Evolutionary conservation across 2,113 vertebrate genomes (phyloP).

Genomic region (Progne subis): DNA sequence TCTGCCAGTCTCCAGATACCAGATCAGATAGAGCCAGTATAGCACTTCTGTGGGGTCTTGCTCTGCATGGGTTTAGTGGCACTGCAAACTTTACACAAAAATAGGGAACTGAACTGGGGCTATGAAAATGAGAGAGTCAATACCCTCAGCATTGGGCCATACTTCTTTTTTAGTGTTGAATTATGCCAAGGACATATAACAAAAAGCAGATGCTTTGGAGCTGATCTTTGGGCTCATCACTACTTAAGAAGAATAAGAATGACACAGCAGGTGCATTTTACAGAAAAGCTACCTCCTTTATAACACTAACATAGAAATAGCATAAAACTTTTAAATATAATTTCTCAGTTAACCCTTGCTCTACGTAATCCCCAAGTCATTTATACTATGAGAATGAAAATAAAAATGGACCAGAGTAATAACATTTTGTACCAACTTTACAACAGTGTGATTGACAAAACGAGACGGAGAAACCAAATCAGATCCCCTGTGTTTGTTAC

Average conservation of each 20-base stretch:
- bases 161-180: not conserved
- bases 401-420: not conserved
- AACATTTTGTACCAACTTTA: not conserved
- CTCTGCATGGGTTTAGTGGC: fast-evolving
- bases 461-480: not conserved
- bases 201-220: not conserved
- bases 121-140: not conserved
- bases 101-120: not conserved
- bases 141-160: not conserved
- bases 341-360: not conserved
- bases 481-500: not conserved
- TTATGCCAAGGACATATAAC: not conserved
- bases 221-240: not conserved
- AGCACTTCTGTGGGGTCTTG: not conserved
- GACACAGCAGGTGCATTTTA: not conserved
- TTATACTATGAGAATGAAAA: not conserved
- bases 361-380: not conserved
- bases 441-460: not conserved
- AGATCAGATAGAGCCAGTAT: not conserved
- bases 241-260: not conserved
- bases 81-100: not conserved
- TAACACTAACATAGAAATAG: not conserved
- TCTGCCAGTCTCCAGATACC: not conserved
- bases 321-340: not conserved
- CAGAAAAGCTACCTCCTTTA: not conserved